phyloP scores from a whole-genome alignment of 2,888 invertebrate species.

The Cryptus viduatorius region DNA sequence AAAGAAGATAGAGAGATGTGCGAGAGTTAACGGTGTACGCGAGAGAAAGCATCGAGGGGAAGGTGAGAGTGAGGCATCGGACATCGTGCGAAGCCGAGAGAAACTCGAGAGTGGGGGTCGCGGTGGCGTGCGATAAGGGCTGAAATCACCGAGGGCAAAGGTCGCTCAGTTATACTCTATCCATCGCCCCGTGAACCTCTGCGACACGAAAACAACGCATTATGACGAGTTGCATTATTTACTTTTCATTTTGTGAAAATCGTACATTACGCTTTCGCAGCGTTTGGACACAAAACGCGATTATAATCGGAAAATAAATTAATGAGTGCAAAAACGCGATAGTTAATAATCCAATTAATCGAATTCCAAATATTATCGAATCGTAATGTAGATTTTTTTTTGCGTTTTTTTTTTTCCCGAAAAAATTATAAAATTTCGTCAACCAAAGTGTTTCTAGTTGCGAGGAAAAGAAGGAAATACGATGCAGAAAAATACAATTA shows the following conservation, averaged over 20 bases:
- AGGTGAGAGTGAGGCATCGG: constrained; percentile 5
- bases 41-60: constrained; percentile 24
- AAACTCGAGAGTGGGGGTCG: constrained; percentile 54
- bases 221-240: not conserved
- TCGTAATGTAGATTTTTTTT: too few species aligned
- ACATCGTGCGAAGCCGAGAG: constrained; percentile 37
- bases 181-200: constrained; percentile 72
- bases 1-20: not conserved
- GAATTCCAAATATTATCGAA: too few species aligned
- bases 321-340: not conserved
- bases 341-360: not conserved
- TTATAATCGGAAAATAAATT: not conserved
- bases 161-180: constrained; percentile 81
- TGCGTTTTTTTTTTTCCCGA: not conserved
- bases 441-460: constrained; percentile 13
- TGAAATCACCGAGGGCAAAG: constrained; percentile 81
- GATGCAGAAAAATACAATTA: constrained; percentile 39
- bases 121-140: constrained; percentile 80
- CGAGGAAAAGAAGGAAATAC: not conserved
- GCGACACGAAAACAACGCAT: constrained; percentile 10
- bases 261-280: not conserved
- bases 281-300: not conserved
- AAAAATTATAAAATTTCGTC: not conserved
- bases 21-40: not conserved
- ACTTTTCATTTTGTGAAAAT: not conserved